Conservation (phyloP, 2,797 vertebrate species). For the Xerus rutilus region DNA sequence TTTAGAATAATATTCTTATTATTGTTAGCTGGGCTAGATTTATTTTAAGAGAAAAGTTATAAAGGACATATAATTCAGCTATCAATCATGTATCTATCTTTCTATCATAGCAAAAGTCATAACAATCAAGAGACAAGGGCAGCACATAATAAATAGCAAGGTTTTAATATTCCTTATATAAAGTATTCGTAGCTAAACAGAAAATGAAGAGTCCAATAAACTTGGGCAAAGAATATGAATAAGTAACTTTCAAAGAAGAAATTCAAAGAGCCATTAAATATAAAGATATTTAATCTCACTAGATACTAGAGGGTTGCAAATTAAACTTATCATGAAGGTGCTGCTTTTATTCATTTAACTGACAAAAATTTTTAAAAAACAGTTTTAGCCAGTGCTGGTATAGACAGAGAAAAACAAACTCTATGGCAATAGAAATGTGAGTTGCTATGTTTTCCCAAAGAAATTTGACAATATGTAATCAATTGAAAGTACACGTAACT, state of each 20-base stretch:
- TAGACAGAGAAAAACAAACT: not conserved
- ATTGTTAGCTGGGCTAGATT: not conserved
- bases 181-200: not conserved
- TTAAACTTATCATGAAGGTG: not conserved
- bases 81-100: not conserved
- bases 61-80: not conserved
- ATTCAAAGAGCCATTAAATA: not conserved
- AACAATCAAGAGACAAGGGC: not conserved
- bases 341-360: not conserved
- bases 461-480: not conserved
- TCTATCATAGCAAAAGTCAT: not conserved
- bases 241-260: not conserved
- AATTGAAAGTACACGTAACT: not conserved
- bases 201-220: not conserved
- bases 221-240: not conserved
- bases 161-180: not conserved
- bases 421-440: not conserved
- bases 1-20: conserved; percentile 24
- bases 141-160: not conserved
- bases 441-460: not conserved
- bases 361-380: not conserved
- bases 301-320: not conserved
- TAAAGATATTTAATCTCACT: not conserved
- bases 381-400: not conserved
- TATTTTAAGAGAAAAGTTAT: not conserved